phyloP scores from a whole-genome alignment of 2,888 invertebrate genomes.

The Synergus itoensis region DNA sequence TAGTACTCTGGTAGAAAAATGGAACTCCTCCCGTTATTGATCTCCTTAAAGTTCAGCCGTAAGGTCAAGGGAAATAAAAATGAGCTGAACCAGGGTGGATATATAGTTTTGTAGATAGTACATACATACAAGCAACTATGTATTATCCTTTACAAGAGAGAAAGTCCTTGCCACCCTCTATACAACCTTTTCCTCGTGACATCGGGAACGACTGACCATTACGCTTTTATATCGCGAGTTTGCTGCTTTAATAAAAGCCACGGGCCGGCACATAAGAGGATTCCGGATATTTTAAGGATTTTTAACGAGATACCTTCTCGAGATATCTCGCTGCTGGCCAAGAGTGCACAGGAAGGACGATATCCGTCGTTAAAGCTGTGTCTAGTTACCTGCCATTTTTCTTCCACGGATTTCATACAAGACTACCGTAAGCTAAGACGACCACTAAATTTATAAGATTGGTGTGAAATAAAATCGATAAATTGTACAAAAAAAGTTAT shows the following conservation, averaged over 20 bases:
- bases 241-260: slow-evolving; percentile 62
- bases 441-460: not conserved
- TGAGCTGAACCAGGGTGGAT: not conserved
- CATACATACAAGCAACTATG: slow-evolving; percentile 33
- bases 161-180: slow-evolving; percentile 51
- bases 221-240: slow-evolving; percentile 60
- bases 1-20: not conserved
- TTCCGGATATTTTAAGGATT: slow-evolving; percentile 63
- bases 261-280: slow-evolving; percentile 59
- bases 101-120: not conserved
- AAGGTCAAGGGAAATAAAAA: slow-evolving; percentile 50
- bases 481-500: not conserved
- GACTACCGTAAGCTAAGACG: slow-evolving; percentile 21
- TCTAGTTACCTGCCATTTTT: slow-evolving; percentile 16
- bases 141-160: slow-evolving; percentile 51
- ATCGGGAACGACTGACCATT: slow-evolving; percentile 59
- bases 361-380: slow-evolving; percentile 50
- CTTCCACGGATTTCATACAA: slow-evolving; percentile 3
- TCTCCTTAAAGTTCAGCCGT: slow-evolving; percentile 42
- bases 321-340: slow-evolving; percentile 50
- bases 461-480: not conserved
- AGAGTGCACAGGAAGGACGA: slow-evolving; percentile 50
- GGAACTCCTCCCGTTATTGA: slow-evolving; percentile 44
- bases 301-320: slow-evolving; percentile 59
- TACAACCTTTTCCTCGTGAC: slow-evolving; percentile 52